Conservation (phyloP, 2,797 vertebrate genomes). For the Merluccius polli region DNA sequence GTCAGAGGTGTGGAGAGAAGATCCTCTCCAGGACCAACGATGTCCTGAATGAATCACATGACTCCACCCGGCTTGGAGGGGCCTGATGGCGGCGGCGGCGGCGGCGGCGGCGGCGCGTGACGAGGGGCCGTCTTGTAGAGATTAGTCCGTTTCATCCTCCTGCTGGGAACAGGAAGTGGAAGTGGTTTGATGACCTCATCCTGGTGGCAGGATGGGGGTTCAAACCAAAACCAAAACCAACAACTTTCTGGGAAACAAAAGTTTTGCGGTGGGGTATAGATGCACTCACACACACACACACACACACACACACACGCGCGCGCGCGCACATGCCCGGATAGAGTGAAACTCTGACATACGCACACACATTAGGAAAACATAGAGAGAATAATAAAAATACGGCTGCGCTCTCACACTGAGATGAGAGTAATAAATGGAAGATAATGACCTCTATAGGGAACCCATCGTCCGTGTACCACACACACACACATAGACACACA, state of each 20-base stretch:
- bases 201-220: not conserved
- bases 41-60: too few species aligned
- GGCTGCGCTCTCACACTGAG: constrained; percentile 43
- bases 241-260: constrained; percentile 34
- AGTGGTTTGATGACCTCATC: too few species aligned
- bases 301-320: not conserved
- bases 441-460: constrained; percentile 67
- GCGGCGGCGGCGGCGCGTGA: too few species aligned
- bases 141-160: too few species aligned
- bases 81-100: too few species aligned
- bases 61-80: too few species aligned
- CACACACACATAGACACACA: not conserved
- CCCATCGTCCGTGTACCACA: constrained; percentile 32
- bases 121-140: too few species aligned
- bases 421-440: constrained; percentile 53
- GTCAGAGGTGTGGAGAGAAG: too few species aligned
- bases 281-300: not conserved
- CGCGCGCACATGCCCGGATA: not conserved
- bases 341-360: not conserved
- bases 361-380: constrained; percentile 14
- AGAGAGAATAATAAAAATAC: constrained; percentile 59
- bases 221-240: not conserved
- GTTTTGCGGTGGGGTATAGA: constrained; percentile 17
- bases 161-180: too few species aligned
- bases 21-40: too few species aligned